A percentile compares a stretch with the other conserved stretches of the same genome.
Conservation (phyloP, 2,113 vertebrate species). For the Burhinus bistriatus region DNA sequence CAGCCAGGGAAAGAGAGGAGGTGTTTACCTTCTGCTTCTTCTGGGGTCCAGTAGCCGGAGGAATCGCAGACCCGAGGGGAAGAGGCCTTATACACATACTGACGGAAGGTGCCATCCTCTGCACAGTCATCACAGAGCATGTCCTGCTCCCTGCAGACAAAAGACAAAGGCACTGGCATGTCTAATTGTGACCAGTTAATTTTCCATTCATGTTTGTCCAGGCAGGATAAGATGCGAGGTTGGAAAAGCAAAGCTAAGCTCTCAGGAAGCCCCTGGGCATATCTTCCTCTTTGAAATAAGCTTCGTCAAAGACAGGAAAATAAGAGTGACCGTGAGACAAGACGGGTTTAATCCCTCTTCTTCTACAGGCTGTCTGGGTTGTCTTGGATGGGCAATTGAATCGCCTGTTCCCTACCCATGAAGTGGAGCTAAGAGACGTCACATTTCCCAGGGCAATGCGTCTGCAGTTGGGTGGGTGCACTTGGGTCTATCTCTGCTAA, state of each 20-base stretch:
- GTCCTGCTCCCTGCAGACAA: slow-evolving; percentile 67
- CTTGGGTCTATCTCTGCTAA: background rate
- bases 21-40: slow-evolving; percentile 90
- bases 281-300: background rate
- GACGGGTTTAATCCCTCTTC: background rate
- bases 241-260: background rate
- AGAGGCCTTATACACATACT: slow-evolving; percentile 85
- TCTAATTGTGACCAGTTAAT: fast-evolving
- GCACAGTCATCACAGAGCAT: slow-evolving; percentile 81
- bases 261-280: background rate
- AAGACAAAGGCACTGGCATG: background rate
- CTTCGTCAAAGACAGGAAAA: background rate
- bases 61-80: slow-evolving; percentile 91
- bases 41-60: slow-evolving; percentile 95
- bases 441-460: background rate
- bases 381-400: background rate
- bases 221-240: background rate
- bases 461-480: background rate
- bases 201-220: fast-evolving
- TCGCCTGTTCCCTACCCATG: no score
- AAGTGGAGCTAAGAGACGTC: background rate
- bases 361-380: background rate
- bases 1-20: background rate
- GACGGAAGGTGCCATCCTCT: slow-evolving; percentile 83
- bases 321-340: fast-evolving